Evolutionary conservation across 2,888 invertebrate species (phyloP), one percentile per base, ranked within the genome.

Genomic region (Euproctis similis): DNA sequence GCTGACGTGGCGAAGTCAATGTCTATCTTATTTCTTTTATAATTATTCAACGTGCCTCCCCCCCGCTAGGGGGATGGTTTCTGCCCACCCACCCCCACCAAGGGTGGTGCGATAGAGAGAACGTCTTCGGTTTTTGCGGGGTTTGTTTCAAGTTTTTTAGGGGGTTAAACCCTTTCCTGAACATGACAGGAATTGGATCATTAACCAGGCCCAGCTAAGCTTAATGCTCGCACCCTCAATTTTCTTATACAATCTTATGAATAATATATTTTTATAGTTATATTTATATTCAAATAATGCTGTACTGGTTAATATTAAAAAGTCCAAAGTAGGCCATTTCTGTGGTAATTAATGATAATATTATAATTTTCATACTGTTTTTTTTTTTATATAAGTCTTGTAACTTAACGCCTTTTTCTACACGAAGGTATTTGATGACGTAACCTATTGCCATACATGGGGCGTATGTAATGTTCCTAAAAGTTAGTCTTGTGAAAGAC

Each of bases 1-100:
- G 50, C 75, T 78, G 80, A 80, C 78, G 77, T 67, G 68, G 74
- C 66, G 55, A 70, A 82, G 81, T 84, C 82, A 72, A 78, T 81
- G 81, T 81, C 82, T 82, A 80, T 84, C 81, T 82, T 82, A 82
- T 82, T 82, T 84, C 82, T 84, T 84, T 82, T 81, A 80, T 84
- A 84, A 84, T 84, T 84, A 84, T 82, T 82, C 82, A 81, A 68
- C 61, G 66, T 42, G 34, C 44, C n/a, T n/a, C 50, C 38, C 73
- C 75, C 50, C 38, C 73, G 74, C 66, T 52, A 49, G 51, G 62
- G 51, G 53, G 61, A 60, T 56, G 49, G 56, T 53, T 42, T n/a
- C n/a, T n/a, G n/a, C 39, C 42, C 44, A 46, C 39, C 37, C 46
- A 46, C 57, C 58, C 58, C 44, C 34, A 16, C 33, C 4, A 14